Evolutionary conservation across 2,797 vertebrate genomes (phyloP).

Genomic region (Scolopax bukidnonensis): DNA sequence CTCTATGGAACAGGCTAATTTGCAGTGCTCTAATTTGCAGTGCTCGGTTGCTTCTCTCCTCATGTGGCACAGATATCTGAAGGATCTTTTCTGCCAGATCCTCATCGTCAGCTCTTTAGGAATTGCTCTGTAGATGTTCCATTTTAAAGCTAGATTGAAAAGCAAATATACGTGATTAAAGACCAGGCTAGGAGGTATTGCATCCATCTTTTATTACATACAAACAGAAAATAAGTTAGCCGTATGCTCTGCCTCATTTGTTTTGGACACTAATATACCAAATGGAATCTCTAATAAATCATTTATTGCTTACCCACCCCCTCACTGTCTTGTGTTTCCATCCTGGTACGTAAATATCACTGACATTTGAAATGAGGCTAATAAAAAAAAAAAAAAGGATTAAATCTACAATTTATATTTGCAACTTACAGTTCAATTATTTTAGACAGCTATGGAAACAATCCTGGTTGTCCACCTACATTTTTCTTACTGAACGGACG

Average conservation of each 20-base stretch:
- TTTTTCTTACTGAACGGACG: neutral
- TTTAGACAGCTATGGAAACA: constrained; percentile 31
- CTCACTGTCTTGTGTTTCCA: constrained; percentile 26
- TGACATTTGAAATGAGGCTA: constrained; percentile 27
- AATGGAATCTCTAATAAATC: constrained; percentile 43
- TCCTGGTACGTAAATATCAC: constrained; percentile 37
- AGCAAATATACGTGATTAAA: constrained; percentile 45
- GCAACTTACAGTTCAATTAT: constrained; percentile 41
- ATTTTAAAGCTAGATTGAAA: constrained; percentile 13
- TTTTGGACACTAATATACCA: constrained; percentile 20
- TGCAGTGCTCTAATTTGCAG: neutral
- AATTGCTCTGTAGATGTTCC: neutral
- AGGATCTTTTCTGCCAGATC: neutral
- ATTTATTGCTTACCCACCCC: constrained; percentile 8
- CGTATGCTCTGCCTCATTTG: neutral
- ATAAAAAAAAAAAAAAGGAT: constrained; percentile 5
- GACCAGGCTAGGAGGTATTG: constrained; percentile 9
- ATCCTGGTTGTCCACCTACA: constrained; percentile 24
- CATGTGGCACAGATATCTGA: neutral
- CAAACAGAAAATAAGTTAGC: constrained; percentile 27
- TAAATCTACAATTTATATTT: constrained; percentile 50
- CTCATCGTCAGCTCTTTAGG: neutral
- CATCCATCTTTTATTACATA: neutral
- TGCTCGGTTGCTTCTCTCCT: neutral
- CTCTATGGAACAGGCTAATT: neutral